Percentiles rank a stretch among this genome's conserved stretches.
These are phyloP conservation scores for Indri indri DNA, from an alignment of 2,113 vertebrate genomes.

Conservation along the genomic window DNA sequence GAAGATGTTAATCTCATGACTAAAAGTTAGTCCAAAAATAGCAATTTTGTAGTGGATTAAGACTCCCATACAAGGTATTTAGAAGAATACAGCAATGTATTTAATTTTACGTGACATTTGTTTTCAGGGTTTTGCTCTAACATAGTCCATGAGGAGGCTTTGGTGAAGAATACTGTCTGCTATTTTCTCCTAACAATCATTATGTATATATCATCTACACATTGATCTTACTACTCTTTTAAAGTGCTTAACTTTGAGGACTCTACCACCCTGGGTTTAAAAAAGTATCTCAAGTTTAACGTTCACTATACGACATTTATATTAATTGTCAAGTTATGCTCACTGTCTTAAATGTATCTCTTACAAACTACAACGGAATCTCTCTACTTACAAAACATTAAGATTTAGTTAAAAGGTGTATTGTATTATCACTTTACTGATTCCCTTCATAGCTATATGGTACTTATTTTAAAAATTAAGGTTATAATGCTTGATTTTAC, in stretches of 20 bases:
- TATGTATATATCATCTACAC: background rate
- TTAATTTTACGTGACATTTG: conserved; percentile 12
- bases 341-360: background rate
- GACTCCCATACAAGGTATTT: background rate
- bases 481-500: background rate
- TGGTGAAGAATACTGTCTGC: background rate
- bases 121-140: background rate
- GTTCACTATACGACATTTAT: background rate
- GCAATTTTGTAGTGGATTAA: conserved; percentile 33
- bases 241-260: background rate
- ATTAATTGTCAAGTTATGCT: background rate
- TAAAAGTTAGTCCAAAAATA: conserved; percentile 23
- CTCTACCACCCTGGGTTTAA: background rate
- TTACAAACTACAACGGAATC: background rate
- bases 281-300: background rate
- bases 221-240: conserved; percentile 8
- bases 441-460: background rate
- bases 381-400: background rate
- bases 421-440: background rate
- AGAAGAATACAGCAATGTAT: background rate
- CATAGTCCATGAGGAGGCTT: background rate
- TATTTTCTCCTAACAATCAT: background rate
- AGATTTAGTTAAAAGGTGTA: background rate
- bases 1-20: background rate
- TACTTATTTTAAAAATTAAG: background rate